Evolutionary conservation across 2,888 invertebrate genomes (phyloP), one percentile per base, ranked within the genome.

Genomic region (Ernsta delagoae): DNA sequence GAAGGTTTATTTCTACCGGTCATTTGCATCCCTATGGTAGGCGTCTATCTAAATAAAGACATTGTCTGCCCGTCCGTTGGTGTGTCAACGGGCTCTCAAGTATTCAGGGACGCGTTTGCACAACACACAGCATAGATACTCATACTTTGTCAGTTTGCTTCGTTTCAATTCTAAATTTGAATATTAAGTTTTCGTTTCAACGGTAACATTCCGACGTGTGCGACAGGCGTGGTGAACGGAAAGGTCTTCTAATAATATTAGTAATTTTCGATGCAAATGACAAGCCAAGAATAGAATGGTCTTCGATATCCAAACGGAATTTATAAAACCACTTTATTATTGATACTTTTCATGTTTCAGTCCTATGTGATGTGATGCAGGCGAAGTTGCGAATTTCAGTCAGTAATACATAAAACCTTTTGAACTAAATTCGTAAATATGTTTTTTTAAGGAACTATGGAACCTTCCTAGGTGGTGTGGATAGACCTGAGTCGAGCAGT

Each of bases 121-220:
- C 45, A 45, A 45, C n/a, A 41, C 41, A 41, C 16, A 16, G 16
- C 16, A 16, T 16, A 16, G 16, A 16, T 41, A 41, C 41, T 3
- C 66, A 43, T 43, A 43, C 57, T 62, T 39, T 57, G 56, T 56
- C 16, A 9, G 53, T 53, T 24, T 34, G 41, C 9, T 68, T 63
- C 41, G 57, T 62, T 63, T 57, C 36, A 68, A 68, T 62, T 68
- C 57, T 50, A 68, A 68, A 68, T 68, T 68, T 68, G 53, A 56
- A 61, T 68, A 45, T 45, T 45, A 41, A 60, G 36, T 56, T 54
- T 45, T 61, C 11, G 61, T 67, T 45, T 31, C 36, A 56, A 67
- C 39, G 59, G 45, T n/a, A 43, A 61, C 54, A 67, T 67, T 67
- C 61, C 60, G 8, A 56, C 45, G 50, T 61, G 67, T 54, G 12